A percentile compares a stretch with the other conserved stretches of the same genome.
phyloP scores from a whole-genome alignment of 2,113 vertebrate species.

The Scalopus aquaticus region DNA sequence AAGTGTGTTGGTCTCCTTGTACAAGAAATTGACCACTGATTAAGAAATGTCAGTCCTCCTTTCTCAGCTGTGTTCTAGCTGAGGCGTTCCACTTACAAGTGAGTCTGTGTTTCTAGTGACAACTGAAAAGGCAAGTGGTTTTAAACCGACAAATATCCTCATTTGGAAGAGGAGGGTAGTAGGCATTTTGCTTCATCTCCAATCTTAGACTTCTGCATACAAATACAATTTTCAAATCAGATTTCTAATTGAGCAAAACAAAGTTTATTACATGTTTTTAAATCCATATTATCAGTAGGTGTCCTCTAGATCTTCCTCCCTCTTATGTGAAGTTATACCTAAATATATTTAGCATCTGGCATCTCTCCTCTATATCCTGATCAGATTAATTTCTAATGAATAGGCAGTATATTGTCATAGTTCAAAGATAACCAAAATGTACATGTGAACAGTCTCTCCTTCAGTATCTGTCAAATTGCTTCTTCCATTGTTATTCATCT shows the following conservation, averaged over 20 bases:
- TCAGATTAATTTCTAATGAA: slow-evolving; percentile 6
- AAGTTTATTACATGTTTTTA: slow-evolving; percentile 26
- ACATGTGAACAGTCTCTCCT: not conserved
- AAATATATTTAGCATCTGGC: not conserved
- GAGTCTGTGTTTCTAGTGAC: not conserved
- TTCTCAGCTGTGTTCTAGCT: not conserved
- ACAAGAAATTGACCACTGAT: not conserved
- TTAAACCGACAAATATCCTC: not conserved
- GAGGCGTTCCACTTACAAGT: not conserved
- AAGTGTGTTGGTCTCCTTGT: not conserved
- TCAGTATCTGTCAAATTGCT: not conserved
- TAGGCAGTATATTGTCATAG: not conserved
- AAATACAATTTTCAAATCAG: slow-evolving; percentile 19
- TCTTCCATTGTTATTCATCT: not conserved
- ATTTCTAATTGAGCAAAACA: slow-evolving; percentile 22
- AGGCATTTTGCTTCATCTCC: not conserved
- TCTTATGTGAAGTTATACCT: not conserved
- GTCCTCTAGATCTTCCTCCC: not conserved
- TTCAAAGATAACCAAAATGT: slow-evolving; percentile 2
- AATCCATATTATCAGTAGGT: not conserved
- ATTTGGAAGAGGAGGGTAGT: not conserved
- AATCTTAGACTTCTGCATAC: not conserved
- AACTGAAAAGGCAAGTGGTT: not conserved
- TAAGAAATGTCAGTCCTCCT: not conserved
- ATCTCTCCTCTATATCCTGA: not conserved